These are phyloP conservation scores for Acromyrmex heyeri DNA, from an alignment of 1,140 invertebrate species.

Conservation along the genomic window DNA sequence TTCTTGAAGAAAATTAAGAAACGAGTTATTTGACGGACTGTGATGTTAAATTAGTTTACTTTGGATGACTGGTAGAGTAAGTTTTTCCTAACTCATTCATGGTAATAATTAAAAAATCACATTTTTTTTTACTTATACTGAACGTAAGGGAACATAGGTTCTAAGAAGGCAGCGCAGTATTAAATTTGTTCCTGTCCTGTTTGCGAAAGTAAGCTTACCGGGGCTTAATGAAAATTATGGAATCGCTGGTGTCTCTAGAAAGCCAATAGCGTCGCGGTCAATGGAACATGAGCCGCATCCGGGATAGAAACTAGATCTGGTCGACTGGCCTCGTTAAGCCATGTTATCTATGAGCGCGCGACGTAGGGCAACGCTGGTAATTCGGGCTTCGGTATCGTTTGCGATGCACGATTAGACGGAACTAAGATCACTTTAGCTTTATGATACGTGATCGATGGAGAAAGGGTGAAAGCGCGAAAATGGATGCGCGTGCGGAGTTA, in stretches of 20 bases:
- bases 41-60: too few species aligned
- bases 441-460: conserved; percentile 57
- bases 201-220: conserved; percentile 10
- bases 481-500: conserved; percentile 3
- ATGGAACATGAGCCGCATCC: conserved; percentile 61
- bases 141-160: too few species aligned
- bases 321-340: conserved; percentile 54
- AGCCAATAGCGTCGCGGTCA: conserved; percentile 62
- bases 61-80: too few species aligned
- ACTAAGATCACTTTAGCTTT: conserved; percentile 32
- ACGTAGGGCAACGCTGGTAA: conserved; percentile 44
- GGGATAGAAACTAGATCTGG: conserved; percentile 58
- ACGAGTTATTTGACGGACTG: too few species aligned
- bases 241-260: conserved; percentile 37
- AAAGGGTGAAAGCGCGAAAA: conserved; percentile 59
- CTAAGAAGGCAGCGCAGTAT: not conserved
- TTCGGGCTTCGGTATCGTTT: conserved; percentile 56
- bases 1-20: too few species aligned
- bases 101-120: too few species aligned
- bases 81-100: too few species aligned
- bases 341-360: conserved; percentile 37
- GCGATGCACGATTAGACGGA: conserved; percentile 39
- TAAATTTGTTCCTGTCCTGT: conserved; percentile 1
- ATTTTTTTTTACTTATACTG: too few species aligned
- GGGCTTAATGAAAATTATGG: conserved; percentile 52